Conservation (phyloP, 2,888 invertebrate genomes). For the Yponomeuta sedellus region DNA sequence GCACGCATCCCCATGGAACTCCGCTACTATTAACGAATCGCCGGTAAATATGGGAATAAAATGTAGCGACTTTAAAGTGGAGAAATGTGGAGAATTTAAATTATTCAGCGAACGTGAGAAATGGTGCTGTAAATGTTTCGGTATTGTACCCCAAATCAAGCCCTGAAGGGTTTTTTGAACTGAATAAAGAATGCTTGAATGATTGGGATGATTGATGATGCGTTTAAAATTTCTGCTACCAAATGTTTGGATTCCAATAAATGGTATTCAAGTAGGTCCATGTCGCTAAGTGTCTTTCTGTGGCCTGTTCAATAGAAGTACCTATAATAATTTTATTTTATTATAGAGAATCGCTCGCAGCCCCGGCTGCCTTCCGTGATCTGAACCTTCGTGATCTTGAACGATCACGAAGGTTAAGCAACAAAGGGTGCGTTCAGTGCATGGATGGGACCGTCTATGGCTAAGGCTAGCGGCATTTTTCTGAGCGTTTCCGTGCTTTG, state of each 20-base stretch:
- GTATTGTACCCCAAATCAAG: neutral
- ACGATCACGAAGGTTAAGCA: too few relatives aligned
- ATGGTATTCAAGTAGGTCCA: neutral
- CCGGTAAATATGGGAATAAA: constrained; percentile 12
- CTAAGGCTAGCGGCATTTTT: too few relatives aligned
- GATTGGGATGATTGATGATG: too few relatives aligned
- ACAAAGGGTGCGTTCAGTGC: too few relatives aligned
- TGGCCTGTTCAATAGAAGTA: too few relatives aligned
- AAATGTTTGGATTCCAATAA: neutral
- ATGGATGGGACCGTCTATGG: too few relatives aligned
- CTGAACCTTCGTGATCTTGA: too few relatives aligned
- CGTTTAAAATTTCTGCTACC: neutral
- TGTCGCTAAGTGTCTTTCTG: too few relatives aligned
- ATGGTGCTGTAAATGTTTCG: neutral
- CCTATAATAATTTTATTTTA: too few relatives aligned
- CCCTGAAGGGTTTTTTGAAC: neutral
- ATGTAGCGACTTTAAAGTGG: neutral
- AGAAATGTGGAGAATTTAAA: constrained; percentile 3
- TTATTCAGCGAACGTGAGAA: constrained; percentile 1
- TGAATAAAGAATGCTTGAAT: neutral
- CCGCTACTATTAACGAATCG: constrained; percentile 12
- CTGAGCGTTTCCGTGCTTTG: too few relatives aligned
- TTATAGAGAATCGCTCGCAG: too few relatives aligned
- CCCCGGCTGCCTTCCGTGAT: too few relatives aligned
- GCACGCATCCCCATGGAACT: constrained; percentile 16